phyloP scores from a whole-genome alignment of 2,888 invertebrate species.

The Volucella inanis region DNA sequence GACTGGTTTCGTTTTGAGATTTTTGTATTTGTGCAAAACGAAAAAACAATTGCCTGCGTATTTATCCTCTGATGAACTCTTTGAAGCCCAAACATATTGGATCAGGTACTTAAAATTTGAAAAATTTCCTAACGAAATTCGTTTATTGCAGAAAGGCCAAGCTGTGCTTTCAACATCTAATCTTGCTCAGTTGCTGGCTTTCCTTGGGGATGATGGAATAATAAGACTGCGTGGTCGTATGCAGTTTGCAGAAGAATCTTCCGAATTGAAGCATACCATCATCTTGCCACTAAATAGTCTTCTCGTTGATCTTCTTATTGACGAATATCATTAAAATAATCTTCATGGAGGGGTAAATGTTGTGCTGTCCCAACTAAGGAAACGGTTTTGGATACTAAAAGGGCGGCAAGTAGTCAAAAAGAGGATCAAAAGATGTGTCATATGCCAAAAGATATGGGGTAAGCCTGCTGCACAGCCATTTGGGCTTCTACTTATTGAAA shows the following conservation, averaged over 20 bases:
- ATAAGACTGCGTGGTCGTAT: constrained; percentile 22
- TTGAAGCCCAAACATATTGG: too few species aligned
- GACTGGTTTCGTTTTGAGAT: too few species aligned
- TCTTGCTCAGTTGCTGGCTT: constrained; percentile 17
- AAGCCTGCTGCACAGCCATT: constrained; percentile 10
- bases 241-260: not conserved
- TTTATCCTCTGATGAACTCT: too few species aligned
- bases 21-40: too few species aligned
- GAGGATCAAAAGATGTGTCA: constrained; percentile 13
- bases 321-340: constrained; percentile 27
- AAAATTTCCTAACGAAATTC: constrained; percentile 41
- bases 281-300: constrained; percentile 20
- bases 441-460: constrained; percentile 15
- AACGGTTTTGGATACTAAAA: constrained; percentile 27
- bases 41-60: too few species aligned
- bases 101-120: too few species aligned
- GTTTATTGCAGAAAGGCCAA: constrained; percentile 34
- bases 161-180: constrained; percentile 5
- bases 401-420: constrained; percentile 8
- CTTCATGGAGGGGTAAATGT: constrained; percentile 33
- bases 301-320: constrained; percentile 19
- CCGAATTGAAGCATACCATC: constrained; percentile 10
- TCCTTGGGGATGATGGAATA: constrained; percentile 38
- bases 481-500: constrained; percentile 22
- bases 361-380: not conserved